Evolutionary conservation across 2,888 invertebrate species (phyloP), one percentile per base, ranked within the genome.

Genomic region (Barypeithes pellucidus): DNA sequence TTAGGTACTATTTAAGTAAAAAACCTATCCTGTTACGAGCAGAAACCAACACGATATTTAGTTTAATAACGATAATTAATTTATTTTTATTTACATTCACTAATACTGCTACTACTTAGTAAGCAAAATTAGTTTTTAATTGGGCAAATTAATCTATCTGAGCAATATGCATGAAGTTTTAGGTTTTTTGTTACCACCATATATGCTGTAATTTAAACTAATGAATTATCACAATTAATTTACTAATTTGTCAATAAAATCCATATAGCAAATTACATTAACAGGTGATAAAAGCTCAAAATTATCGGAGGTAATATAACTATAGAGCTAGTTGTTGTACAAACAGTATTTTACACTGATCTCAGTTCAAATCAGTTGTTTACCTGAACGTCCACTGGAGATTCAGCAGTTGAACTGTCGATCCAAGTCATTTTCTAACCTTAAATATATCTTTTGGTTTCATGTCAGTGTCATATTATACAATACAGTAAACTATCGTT

Each of bases 101-200:
- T 45, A 57, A 43, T 52, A 22, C 33, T 22, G 43, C n/a, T 41
- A 47, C 36, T 72, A 57, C 67, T 67, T 72, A 67, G 67, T 67
- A 67, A 67, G 72, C 72, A 72, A 72, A 72, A 72, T 72, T 57
- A 33, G 20, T 72, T 62, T 67, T 72, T 72, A 72, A 72, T 72
- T 72, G 33, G 57, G 39, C 33, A 18, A 36, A 18, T n/a, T n/a
- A n/a, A 16, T 60, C 20, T 41, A 66, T 7, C 45, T 12, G 57
- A 43, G 16, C 24, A 22, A 59, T 59, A 47, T 57, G 7, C 18
- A 43, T 22, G 39, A 60, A 22, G 16, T 45, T 43, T 5, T 12
- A 43, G 22, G 11, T 45, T 24, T 61, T 45, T 16, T 61, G 50
- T 65, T 50, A 24, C 63, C 63, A 50, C 52, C 36, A 14, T 36